Conservation (phyloP, 1,140 invertebrate genomes). For the Mycetomoellerius zeteki region DNA sequence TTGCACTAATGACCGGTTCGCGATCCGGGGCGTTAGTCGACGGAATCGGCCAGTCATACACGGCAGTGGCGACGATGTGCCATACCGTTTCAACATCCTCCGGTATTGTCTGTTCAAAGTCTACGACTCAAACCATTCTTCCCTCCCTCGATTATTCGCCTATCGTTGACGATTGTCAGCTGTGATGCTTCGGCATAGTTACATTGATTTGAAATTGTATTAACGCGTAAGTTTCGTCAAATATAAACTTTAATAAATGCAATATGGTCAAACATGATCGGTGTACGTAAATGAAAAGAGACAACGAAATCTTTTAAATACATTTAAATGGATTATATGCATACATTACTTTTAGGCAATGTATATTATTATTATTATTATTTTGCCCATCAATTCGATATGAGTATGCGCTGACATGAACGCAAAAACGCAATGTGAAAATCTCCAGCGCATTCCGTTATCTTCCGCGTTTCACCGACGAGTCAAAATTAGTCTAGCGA, state of each 20-base stretch:
- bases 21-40: slow-evolving; percentile 69
- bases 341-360: too few relatives aligned
- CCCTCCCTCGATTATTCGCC: not conserved
- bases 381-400: not conserved
- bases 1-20: slow-evolving; percentile 78
- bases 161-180: not conserved
- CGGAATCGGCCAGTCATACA: slow-evolving; percentile 58
- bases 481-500: slow-evolving; percentile 60
- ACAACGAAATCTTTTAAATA: not conserved
- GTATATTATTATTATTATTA: not conserved
- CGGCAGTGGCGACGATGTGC: not conserved
- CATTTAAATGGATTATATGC: not conserved
- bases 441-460: slow-evolving; percentile 36
- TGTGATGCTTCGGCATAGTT: not conserved
- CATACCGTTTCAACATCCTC: slow-evolving; percentile 31
- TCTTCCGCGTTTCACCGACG: slow-evolving; percentile 54
- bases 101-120: slow-evolving; percentile 14
- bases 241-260: not conserved
- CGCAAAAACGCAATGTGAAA: slow-evolving; percentile 44
- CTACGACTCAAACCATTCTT: slow-evolving; percentile 6
- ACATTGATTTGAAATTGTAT: not conserved
- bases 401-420: not conserved
- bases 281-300: not conserved
- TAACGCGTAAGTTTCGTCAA: not conserved
- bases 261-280: not conserved